Base-by-base conservation (phyloP, 2,797 vertebrate genomes). In the Spatula clypeata region DNA sequence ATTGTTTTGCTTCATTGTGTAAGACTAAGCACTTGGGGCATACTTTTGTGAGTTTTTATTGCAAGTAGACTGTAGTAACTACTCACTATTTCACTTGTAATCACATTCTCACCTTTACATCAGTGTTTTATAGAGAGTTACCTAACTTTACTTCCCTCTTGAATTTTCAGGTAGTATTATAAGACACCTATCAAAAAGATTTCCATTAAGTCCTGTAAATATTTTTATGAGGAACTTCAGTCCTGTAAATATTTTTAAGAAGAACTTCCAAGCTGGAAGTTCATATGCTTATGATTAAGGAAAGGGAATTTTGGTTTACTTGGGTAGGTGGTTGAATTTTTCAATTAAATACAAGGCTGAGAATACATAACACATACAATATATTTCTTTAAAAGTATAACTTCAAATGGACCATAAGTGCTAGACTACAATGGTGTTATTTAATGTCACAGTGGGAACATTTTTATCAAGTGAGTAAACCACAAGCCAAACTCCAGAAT, bases 101-200 rank as follows among this genome's bases (percentile, higher is more conserved):
- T 74, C 45, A 80, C 32, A 32, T 88, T 85, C 66, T 79, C 94
- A 93, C 83, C 73, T 97, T 97, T 97, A 94, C 66, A 64, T 91
- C 94, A 92, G 66, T 94, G 90, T 95, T 97, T 95, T 97, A 91
- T 89, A 96, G 26, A 57, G 38, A 97, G 88, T 93, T 96, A 94
- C 82, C 76, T 96, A 70, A 93, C 89, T 97, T 97, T 96, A 95
- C 97, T 98, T 96, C 32, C 62, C 91, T 95, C 94, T 93, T 96
- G 91, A 94, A 96, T 96, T 97, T 98, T 97, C 83, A 96, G 79
- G 76, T 94, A 96, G 31, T 85, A 94, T 97, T 96, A 75, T 80
- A 96, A 97, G 80, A 97, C 90, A 94, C 21, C 71, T 88, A 94
- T 84, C 60, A 97, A 96, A 97, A 95, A 97, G 40, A 86, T 97